These are phyloP conservation scores for Pangasianodon hypophthalmus DNA, from an alignment of 2,113 vertebrate genomes.

Conservation along the genomic window DNA sequence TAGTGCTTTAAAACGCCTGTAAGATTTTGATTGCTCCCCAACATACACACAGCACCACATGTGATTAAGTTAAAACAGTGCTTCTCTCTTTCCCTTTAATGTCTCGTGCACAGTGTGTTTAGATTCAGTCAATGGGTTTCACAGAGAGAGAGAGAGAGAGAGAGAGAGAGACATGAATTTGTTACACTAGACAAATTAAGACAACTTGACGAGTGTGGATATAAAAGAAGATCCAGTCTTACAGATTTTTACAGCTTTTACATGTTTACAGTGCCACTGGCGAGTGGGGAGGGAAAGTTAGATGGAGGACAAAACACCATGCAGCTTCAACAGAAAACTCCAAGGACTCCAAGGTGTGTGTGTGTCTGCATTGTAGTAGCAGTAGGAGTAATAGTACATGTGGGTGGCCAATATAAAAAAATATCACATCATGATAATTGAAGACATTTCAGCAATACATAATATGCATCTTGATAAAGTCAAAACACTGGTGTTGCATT, in stretches of 20 bases:
- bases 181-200: neutral
- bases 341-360: neutral
- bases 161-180: neutral
- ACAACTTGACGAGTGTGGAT: neutral
- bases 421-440: neutral
- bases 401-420: neutral
- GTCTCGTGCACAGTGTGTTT: neutral
- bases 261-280: neutral
- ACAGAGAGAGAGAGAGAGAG: neutral
- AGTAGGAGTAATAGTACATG: too few relatives aligned
- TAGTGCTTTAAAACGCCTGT: conserved; percentile 23
- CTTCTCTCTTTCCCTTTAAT: neutral
- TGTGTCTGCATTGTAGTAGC: neutral
- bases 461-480: neutral
- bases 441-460: neutral
- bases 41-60: neutral
- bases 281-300: neutral
- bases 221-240: neutral
- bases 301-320: neutral
- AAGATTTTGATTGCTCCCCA: neutral
- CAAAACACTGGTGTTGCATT: neutral
- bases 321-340: neutral
- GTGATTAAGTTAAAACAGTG: neutral
- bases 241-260: neutral
- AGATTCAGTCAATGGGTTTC: neutral